phyloP scores from a whole-genome alignment of 1,140 invertebrate species.

The Solen grandis region DNA sequence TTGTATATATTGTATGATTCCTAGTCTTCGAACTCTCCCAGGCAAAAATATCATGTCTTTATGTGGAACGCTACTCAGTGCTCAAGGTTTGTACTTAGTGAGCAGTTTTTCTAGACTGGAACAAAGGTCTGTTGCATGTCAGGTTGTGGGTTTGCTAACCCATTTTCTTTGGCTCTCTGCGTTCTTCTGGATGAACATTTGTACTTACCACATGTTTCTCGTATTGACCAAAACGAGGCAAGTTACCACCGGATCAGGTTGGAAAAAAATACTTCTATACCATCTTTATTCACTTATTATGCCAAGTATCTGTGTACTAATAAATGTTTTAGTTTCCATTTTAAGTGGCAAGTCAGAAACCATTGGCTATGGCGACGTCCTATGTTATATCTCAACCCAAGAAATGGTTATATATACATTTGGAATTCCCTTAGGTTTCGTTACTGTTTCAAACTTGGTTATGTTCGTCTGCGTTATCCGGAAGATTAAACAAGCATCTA shows the following conservation, averaged over 20 bases:
- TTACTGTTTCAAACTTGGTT: not conserved
- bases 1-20: not conserved
- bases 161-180: slow-evolving; percentile 26
- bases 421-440: not conserved
- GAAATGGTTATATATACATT: slow-evolving; percentile 7
- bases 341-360: not conserved
- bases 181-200: slow-evolving; percentile 46
- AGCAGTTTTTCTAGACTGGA: not conserved
- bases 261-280: slow-evolving; percentile 2
- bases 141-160: slow-evolving; percentile 1
- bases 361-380: slow-evolving; percentile 27
- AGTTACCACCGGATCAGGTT: not conserved
- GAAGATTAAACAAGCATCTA: not conserved
- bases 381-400: slow-evolving; percentile 33
- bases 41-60: slow-evolving; percentile 27
- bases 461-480: slow-evolving; percentile 4
- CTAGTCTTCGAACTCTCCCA: slow-evolving; percentile 3
- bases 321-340: slow-evolving; percentile 5
- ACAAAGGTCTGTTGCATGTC: not conserved
- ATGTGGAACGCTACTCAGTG: not conserved
- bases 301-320: not conserved
- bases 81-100: slow-evolving; percentile 5
- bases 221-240: not conserved
- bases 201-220: slow-evolving; percentile 39
- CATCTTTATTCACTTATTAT: not conserved